Conservation (phyloP, 2,113 vertebrate species). For the Catharus fuscescens region DNA sequence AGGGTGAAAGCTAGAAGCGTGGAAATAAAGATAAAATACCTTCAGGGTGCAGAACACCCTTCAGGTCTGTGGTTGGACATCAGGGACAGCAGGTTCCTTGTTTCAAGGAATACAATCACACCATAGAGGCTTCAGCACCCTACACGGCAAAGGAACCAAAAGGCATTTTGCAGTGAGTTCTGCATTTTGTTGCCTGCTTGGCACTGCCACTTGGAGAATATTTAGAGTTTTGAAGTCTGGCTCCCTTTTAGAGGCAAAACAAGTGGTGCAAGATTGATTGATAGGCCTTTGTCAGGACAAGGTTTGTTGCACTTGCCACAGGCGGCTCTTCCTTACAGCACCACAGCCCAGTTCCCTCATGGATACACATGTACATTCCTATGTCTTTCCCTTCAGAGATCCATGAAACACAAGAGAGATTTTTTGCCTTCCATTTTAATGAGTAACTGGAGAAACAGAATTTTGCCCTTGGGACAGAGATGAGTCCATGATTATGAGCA, state of each 20-base stretch:
- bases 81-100: not conserved
- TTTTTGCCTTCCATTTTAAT: not conserved
- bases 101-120: not conserved
- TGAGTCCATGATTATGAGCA: not conserved
- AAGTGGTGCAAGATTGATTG: not conserved
- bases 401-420: not conserved
- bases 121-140: not conserved
- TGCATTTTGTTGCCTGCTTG: not conserved
- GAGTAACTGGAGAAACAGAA: not conserved
- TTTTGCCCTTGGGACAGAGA: not conserved
- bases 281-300: not conserved
- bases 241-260: not conserved
- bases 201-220: not conserved
- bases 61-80: not conserved
- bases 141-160: not conserved
- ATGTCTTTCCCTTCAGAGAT: not conserved
- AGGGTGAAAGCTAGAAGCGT: not conserved
- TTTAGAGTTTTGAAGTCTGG: not conserved
- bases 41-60: not conserved
- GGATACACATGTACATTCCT: rapidly evolving
- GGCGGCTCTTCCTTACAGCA: not conserved
- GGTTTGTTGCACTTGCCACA: not conserved
- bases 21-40: not conserved
- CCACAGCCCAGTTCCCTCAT: rapidly evolving
- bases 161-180: not conserved